These are phyloP conservation scores for Sminthurinus signatus DNA, from an alignment of 1,140 invertebrate genomes.

Conservation along the genomic window DNA sequence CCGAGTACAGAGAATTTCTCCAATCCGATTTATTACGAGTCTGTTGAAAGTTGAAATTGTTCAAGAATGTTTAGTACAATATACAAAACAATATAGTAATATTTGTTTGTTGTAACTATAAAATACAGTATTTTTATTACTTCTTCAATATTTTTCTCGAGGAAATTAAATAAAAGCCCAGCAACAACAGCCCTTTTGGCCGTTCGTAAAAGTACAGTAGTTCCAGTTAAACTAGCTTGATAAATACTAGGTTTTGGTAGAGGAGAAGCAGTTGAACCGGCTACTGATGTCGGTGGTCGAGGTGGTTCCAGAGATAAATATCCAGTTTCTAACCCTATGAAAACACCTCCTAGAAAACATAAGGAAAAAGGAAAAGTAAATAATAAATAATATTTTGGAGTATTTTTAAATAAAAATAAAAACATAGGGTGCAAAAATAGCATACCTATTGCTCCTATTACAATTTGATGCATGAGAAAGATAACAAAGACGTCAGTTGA, in stretches of 20 bases:
- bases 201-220: not conserved
- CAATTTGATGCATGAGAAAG: not conserved
- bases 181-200: not conserved
- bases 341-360: conserved; percentile 6
- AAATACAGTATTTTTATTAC: conserved; percentile 4
- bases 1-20: not conserved
- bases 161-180: conserved; percentile 10
- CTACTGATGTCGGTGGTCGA: not conserved
- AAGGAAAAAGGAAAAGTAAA: too few species aligned
- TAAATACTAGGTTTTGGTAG: not conserved
- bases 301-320: not conserved
- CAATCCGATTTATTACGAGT: not conserved
- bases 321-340: not conserved
- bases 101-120: too few species aligned
- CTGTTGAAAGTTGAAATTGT: not conserved
- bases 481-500: not conserved
- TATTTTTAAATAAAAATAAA: too few species aligned
- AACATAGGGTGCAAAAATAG: too few species aligned
- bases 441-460: conserved; percentile 2
- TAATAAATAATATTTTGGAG: too few species aligned
- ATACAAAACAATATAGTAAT: too few species aligned
- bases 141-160: conserved; percentile 11
- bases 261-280: not conserved
- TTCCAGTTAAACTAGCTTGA: not conserved
- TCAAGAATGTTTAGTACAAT: not conserved